phyloP scores from a whole-genome alignment of 1,140 invertebrate species.

The Heliconius hewitsoni region DNA sequence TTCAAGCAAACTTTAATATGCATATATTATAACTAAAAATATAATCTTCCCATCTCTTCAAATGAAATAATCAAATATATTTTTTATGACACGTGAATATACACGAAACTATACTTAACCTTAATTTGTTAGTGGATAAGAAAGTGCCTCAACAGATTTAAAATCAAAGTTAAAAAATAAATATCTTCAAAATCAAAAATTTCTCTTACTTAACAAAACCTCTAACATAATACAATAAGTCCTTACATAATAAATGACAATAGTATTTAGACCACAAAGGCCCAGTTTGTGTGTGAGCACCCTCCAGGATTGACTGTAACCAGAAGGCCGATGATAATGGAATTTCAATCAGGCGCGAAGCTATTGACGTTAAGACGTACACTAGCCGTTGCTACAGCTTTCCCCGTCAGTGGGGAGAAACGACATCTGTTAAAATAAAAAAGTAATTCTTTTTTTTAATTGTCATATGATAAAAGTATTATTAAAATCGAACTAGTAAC shows the following conservation, averaged over 20 bases:
- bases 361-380: conserved; percentile 45
- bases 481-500: no score
- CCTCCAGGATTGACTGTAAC: conserved; percentile 54
- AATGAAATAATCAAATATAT: no score
- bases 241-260: not conserved
- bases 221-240: not conserved
- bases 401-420: not conserved
- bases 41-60: no score
- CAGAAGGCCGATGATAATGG: conserved; percentile 69
- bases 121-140: no score
- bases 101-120: no score
- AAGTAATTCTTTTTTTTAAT: no score
- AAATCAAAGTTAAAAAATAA: no score
- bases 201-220: not conserved
- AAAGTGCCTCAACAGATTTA: no score
- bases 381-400: conserved; percentile 12
- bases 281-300: conserved; percentile 28
- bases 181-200: not conserved
- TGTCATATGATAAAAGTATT: no score
- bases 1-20: no score
- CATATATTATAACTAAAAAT: no score
- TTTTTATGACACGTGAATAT: no score
- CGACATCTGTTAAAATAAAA: not conserved
- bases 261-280: conserved; percentile 8
- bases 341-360: conserved; percentile 71